Percentiles rank a stretch among this genome's conserved stretches.
phyloP scores from a whole-genome alignment of 2,113 vertebrate genomes.

The Prionailurus viverrinus region DNA sequence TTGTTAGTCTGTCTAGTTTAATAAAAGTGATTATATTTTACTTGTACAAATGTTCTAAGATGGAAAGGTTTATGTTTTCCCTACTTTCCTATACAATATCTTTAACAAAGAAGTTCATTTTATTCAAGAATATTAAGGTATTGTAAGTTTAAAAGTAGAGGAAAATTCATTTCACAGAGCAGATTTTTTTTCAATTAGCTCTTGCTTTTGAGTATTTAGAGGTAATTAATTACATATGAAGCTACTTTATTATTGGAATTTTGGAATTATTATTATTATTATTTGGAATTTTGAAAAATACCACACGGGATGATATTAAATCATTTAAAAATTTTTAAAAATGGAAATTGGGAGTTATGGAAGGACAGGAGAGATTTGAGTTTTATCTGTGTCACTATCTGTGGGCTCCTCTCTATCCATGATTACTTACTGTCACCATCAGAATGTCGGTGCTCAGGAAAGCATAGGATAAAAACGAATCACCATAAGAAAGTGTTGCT shows the following conservation, averaged over 20 bases:
- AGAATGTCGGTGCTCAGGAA: not conserved
- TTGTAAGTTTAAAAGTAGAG: not conserved
- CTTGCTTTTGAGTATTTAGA: not conserved
- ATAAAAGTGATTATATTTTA: conserved; percentile 46
- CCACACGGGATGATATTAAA: not conserved
- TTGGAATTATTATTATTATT: too few relatives aligned
- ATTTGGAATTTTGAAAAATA: not conserved
- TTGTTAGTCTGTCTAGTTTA: conserved; percentile 47
- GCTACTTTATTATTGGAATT: not conserved
- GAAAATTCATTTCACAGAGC: not conserved
- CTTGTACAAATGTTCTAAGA: not conserved
- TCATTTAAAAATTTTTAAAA: not conserved
- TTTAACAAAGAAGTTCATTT: not conserved
- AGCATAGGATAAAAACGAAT: not conserved
- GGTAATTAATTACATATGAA: not conserved
- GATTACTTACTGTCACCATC: not conserved
- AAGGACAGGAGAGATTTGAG: not conserved
- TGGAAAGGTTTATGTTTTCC: not conserved
- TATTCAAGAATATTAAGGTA: not conserved
- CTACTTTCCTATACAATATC: not conserved
- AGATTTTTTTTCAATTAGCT: not conserved
- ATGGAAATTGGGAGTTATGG: not conserved
- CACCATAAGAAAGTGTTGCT: not conserved
- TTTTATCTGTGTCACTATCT: not conserved
- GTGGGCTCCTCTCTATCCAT: not conserved